Conservation (phyloP, 2,797 vertebrate genomes). For the Argentina silus region DNA sequence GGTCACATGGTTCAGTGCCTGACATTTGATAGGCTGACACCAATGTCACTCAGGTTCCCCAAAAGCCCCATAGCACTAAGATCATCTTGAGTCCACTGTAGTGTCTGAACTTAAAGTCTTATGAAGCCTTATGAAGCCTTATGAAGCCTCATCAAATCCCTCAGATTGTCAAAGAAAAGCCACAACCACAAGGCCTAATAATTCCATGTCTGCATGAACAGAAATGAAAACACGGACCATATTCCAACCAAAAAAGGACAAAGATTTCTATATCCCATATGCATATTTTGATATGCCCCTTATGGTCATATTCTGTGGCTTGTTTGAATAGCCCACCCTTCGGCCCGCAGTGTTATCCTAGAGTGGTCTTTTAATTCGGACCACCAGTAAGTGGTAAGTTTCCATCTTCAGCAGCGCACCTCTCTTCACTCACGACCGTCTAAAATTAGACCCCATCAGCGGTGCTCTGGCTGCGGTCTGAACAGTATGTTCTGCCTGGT, state of each 20-base stretch:
- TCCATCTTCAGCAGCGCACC: constrained; percentile 16
- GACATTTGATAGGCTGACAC: neutral
- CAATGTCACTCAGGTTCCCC: neutral
- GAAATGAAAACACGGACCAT: constrained; percentile 14
- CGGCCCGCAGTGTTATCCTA: constrained; percentile 39
- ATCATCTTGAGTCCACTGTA: no score
- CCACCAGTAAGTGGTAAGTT: constrained; percentile 49
- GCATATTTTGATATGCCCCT: constrained; percentile 11
- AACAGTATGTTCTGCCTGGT: constrained; percentile 16
- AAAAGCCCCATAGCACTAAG: no score
- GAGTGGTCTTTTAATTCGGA: constrained; percentile 34
- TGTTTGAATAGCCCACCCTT: constrained; percentile 36
- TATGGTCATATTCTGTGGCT: constrained; percentile 22
- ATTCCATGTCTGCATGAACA: neutral
- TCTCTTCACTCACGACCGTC: constrained; percentile 10
- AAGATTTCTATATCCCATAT: constrained; percentile 15
- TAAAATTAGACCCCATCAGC: constrained; percentile 39
- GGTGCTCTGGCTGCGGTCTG: constrained; percentile 13
- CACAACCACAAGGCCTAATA: neutral
- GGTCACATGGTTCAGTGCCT: neutral
- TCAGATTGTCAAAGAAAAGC: neutral
- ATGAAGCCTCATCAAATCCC: no score
- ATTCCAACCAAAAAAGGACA: constrained; percentile 4
- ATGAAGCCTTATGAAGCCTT: no score
- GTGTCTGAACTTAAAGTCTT: no score